Evolutionary conservation across 2,113 vertebrate genomes (phyloP).

Genomic region (Axis porcinus): DNA sequence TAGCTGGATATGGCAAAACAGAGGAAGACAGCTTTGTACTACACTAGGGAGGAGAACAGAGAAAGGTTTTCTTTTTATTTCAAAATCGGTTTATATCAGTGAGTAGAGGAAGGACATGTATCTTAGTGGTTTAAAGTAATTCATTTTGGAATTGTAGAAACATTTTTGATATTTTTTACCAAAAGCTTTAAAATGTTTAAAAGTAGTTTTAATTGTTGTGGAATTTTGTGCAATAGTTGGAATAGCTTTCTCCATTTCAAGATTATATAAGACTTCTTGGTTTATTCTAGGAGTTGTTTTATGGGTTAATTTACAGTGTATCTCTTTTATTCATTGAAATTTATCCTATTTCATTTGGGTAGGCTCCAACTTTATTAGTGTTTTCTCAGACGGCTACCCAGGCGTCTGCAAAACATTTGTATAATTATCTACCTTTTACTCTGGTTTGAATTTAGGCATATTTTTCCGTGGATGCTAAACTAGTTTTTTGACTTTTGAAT

Average conservation of each 20-base stretch:
- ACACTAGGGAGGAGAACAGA: not conserved
- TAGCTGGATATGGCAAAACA: not conserved
- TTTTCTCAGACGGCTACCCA: not conserved
- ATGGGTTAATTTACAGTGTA: not conserved
- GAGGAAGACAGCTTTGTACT: not conserved
- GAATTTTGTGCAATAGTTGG: not conserved
- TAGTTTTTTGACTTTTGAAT: not conserved
- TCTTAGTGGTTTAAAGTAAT: not conserved
- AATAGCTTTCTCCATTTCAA: not conserved
- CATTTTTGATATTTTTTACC: not conserved
- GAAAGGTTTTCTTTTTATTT: not conserved
- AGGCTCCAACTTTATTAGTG: not conserved
- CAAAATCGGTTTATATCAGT: not conserved
- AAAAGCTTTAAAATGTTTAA: not conserved
- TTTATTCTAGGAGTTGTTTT: not conserved
- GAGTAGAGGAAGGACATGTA: not conserved
- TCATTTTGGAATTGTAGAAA: not conserved
- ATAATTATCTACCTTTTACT: not conserved
- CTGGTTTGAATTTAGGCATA: not conserved
- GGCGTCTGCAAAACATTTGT: not conserved
- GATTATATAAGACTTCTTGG: not conserved
- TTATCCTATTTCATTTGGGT: not conserved
- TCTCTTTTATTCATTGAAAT: not conserved
- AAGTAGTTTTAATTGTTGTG: not conserved
- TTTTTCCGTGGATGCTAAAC: not conserved